phyloP scores from a whole-genome alignment of 2,113 vertebrate species.

The Electrona antarctica region DNA sequence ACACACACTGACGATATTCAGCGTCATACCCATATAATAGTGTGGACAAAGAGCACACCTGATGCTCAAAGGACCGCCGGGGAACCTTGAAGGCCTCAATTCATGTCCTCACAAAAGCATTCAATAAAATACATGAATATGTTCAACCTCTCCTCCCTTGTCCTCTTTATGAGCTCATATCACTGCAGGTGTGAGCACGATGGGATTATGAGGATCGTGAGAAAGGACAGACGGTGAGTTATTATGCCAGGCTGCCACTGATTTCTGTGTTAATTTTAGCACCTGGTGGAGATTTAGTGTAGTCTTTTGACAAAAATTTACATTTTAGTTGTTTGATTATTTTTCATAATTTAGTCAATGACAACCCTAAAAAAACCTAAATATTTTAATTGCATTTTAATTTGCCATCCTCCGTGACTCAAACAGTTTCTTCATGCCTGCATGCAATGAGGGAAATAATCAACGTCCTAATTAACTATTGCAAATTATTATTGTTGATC shows the following conservation, averaged over 20 bases:
- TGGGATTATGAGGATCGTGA: constrained; percentile 25
- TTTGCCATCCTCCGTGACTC: background rate
- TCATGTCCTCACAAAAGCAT: constrained; percentile 16
- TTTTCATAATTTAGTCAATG: background rate
- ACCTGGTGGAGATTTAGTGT: too few species aligned
- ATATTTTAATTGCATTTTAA: too few species aligned
- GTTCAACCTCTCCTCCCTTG: constrained; percentile 20
- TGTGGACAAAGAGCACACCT: background rate
- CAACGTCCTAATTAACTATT: too few species aligned
- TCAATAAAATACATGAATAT: constrained; percentile 45
- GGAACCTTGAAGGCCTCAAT: constrained; percentile 34
- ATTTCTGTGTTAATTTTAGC: constrained; percentile 28
- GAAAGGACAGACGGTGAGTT: constrained; percentile 16
- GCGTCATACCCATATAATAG: constrained; percentile 4
- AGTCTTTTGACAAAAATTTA: too few species aligned
- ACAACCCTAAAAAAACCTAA: too few species aligned
- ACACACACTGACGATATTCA: constrained; percentile 24
- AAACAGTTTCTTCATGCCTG: too few species aligned
- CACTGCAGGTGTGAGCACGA: background rate
- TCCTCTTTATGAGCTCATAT: constrained; percentile 28
- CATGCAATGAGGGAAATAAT: too few species aligned
- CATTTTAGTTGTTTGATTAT: too few species aligned
- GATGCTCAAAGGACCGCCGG: background rate
- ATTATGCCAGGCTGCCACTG: constrained; percentile 25
- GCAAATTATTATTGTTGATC: too few species aligned